Conservation (phyloP, 2,113 vertebrate genomes). For the Petaurus breviceps region DNA sequence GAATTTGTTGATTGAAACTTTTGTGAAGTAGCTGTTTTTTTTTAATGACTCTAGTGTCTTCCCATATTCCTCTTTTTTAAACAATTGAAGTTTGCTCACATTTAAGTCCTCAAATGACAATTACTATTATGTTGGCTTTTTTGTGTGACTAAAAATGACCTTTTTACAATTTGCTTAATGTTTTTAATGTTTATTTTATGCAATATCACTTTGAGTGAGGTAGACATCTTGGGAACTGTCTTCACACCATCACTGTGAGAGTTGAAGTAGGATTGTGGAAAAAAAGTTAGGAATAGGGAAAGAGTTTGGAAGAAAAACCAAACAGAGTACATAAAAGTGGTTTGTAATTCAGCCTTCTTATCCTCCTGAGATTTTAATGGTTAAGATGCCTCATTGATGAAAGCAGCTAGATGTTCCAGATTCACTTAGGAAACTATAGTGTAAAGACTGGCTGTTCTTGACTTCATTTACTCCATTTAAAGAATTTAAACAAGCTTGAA, state of each 20-base stretch:
- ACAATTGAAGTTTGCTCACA: background rate
- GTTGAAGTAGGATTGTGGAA: background rate
- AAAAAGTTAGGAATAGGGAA: background rate
- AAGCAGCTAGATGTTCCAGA: slow-evolving; percentile 20
- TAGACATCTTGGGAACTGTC: background rate
- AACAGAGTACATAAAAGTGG: background rate
- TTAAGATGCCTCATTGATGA: slow-evolving; percentile 48
- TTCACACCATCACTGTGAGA: background rate
- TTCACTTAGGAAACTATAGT: slow-evolving; percentile 43
- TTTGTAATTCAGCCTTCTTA: slow-evolving; percentile 4
- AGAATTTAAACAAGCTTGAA: slow-evolving; percentile 15
- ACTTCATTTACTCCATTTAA: slow-evolving; percentile 15
- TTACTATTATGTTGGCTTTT: background rate
- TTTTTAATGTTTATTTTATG: background rate
- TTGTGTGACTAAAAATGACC: background rate
- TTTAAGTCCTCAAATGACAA: background rate
- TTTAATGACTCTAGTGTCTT: background rate
- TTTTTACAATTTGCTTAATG: background rate
- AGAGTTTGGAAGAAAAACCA: slow-evolving; percentile 35
- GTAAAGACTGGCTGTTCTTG: slow-evolving; percentile 38
- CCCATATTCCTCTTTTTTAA: background rate
- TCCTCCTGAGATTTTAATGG: slow-evolving; percentile 36
- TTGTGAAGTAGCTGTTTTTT: background rate
- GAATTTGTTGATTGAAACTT: too few species aligned
- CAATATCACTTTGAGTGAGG: background rate